Conservation (phyloP, 2,113 vertebrate species). For the Trematomus loennbergii region DNA sequence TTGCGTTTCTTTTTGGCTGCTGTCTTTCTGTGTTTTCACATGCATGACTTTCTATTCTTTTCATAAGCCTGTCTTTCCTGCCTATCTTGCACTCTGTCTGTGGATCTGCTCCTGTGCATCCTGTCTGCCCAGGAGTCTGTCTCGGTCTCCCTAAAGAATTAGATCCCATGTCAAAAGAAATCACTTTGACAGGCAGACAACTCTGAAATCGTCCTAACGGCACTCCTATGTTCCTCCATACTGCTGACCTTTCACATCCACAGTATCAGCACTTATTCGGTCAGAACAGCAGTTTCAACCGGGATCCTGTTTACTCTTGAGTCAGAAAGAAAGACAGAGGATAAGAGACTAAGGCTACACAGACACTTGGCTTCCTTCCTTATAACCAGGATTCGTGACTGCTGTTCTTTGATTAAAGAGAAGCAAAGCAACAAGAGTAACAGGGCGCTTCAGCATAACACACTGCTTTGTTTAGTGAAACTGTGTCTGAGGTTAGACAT, state of each 20-base stretch:
- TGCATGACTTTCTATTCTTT: neutral
- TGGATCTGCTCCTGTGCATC: neutral
- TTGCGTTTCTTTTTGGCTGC: conserved; percentile 36
- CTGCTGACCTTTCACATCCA: conserved; percentile 69
- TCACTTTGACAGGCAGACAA: conserved; percentile 51
- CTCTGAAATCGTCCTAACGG: conserved; percentile 53
- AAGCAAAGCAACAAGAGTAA: conserved; percentile 25
- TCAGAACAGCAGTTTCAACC: conserved; percentile 57
- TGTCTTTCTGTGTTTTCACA: conserved; percentile 31
- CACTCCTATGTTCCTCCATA: conserved; percentile 20
- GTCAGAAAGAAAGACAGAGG: conserved; percentile 28
- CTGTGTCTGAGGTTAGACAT: conserved; percentile 12
- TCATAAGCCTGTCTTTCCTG: neutral
- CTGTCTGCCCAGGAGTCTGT: neutral
- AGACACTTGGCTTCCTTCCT: neutral
- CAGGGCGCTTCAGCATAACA: conserved; percentile 1
- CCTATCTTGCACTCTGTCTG: neutral
- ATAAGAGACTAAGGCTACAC: conserved; percentile 19
- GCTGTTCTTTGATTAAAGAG: conserved; percentile 44
- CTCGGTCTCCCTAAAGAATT: conserved; percentile 38
- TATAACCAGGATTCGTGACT: conserved; percentile 18
- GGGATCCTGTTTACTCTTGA: conserved; percentile 24
- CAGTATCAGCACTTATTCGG: conserved; percentile 64
- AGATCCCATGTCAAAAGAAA: conserved; percentile 35
- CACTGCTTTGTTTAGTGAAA: conserved; percentile 26